These are phyloP conservation scores for Heliocidaris tuberculata DNA, from an alignment of 35 echinoderm and acorn worm genomes.

Conservation along the genomic window DNA sequence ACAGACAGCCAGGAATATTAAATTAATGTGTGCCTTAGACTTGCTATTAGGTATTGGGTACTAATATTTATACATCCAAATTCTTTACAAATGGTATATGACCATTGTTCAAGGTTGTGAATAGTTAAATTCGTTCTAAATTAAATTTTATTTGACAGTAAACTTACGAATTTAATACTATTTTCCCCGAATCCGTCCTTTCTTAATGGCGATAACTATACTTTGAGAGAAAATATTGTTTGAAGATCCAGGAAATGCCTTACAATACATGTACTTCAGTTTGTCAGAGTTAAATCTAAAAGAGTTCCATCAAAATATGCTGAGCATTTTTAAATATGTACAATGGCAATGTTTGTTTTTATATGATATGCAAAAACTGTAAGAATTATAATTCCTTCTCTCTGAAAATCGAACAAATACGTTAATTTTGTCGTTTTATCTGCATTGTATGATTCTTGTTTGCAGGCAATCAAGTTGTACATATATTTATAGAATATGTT, in stretches of 20 bases:
- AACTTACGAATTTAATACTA: too few relatives aligned
- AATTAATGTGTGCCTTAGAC: background rate
- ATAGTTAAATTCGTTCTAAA: too few relatives aligned
- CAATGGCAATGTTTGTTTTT: background rate
- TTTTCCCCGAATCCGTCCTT: background rate
- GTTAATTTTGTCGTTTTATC: background rate
- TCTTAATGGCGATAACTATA: background rate
- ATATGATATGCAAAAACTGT: too few relatives aligned
- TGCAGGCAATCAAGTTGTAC: background rate
- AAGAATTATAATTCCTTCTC: background rate
- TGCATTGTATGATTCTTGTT: background rate
- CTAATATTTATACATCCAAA: background rate
- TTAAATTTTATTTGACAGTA: too few relatives aligned
- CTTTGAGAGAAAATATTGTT: too few relatives aligned
- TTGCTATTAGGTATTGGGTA: background rate
- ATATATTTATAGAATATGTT: background rate
- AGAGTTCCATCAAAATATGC: background rate
- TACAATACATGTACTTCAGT: too few relatives aligned
- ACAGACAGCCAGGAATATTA: background rate
- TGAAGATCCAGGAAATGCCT: too few relatives aligned
- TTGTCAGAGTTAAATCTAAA: background rate
- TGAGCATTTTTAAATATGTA: background rate
- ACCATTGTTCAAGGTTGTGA: too few relatives aligned
- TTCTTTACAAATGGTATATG: background rate
- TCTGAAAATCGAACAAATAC: background rate